Evolutionary conservation across 2,797 vertebrate genomes (phyloP), one percentile per base, ranked within the genome.

Genomic region (Acridotheres tristis): DNA sequence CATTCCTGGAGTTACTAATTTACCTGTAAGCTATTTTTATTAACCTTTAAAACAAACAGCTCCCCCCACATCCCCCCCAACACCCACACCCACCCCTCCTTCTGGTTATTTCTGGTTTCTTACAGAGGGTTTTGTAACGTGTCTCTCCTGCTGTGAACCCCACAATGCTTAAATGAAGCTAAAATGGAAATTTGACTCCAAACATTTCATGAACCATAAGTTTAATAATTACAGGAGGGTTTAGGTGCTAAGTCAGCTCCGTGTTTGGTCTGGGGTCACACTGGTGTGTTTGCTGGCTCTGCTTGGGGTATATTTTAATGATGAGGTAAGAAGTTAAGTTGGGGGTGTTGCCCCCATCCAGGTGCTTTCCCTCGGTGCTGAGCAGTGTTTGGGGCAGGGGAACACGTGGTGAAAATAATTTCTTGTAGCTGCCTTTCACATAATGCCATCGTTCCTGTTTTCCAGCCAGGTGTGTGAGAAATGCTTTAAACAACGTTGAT

Each of bases 31-130:
- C 53, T 91, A 79, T 85, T 96, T 95, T 95, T 89, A 91, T 75
- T 89, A 94, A 78, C 68, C 82, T 92, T 85, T 88, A 76, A 92
- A 95, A 76, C 84, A 95, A 94, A 96, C 83, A 90, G 54, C 69
- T 85, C 47, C 34, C 91, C 78, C 30, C 34, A 16, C 40, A 7
- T 34, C 38, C 29, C 1, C 69, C 51, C 79, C 90, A 34, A 83
- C 88, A 68, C 90, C 82, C 80, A 81, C 81, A 5, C 27, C 80
- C 92, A 90, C 9, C 47, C 67, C 48, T 89, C 71, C 84, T 66
- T 23, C 73, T 42, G 15, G 89, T 85, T 93, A 92, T 85, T 96
- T 85, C 85, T 94, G 89, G 61, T 88, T 75, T 38, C 87, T 50
- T 50, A 18, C 36, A 2, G 67, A 45, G 78, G 32, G 72, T 83